Evolutionary conservation across 53 echinoderm and acorn worm species (phyloP).

Genomic region (Echinometra lucunter): DNA sequence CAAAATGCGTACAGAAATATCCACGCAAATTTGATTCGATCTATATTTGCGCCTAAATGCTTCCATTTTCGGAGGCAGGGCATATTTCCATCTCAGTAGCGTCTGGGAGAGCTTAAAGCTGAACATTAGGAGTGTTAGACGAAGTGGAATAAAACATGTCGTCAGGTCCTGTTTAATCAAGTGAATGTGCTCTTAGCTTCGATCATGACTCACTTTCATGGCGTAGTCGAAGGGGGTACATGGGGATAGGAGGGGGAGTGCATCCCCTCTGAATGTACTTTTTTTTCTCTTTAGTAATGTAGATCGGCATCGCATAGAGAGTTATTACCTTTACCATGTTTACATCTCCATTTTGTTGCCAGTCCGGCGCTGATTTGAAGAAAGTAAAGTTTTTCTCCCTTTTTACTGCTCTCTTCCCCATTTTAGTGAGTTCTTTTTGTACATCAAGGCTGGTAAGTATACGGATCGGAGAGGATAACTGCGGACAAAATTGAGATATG

Average conservation of each 20-base stretch:
- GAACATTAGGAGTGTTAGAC: conserved; percentile 30
- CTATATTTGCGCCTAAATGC: conserved; percentile 24
- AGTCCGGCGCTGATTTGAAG: too few species aligned
- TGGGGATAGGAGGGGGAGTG: not conserved
- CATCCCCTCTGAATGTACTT: not conserved
- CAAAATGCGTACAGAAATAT: not conserved
- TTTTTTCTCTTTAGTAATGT: not conserved
- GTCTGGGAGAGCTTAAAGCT: not conserved
- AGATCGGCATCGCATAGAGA: not conserved
- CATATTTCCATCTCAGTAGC: not conserved
- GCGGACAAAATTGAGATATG: too few species aligned
- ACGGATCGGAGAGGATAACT: too few species aligned
- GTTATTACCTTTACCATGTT: too few species aligned
- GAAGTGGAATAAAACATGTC: conserved; percentile 58
- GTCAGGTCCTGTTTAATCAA: conserved; percentile 55
- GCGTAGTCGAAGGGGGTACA: not conserved
- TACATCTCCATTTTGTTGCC: too few species aligned
- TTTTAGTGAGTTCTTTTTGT: too few species aligned
- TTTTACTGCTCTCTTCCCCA: too few species aligned
- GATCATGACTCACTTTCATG: conserved; percentile 22
- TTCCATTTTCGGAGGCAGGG: not conserved
- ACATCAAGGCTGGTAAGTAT: too few species aligned
- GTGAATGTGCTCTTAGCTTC: conserved; percentile 49
- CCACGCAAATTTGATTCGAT: not conserved
- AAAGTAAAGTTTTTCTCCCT: too few species aligned